Conservation (phyloP, 2,797 vertebrate genomes). For the Netta rufina region DNA sequence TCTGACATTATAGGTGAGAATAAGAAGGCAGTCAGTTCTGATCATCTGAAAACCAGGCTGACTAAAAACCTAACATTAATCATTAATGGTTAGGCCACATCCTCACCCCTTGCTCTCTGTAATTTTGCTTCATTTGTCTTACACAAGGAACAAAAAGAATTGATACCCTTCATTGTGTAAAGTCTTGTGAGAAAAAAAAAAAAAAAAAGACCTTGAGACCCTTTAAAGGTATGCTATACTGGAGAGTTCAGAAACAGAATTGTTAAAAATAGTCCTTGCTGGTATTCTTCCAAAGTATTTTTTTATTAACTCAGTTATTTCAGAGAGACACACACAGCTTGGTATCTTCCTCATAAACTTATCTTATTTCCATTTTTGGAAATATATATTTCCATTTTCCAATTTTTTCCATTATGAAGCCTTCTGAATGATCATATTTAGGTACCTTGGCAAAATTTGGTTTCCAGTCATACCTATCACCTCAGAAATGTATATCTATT, state of each 20-base stretch:
- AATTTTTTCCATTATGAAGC: background rate
- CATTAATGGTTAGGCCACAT: background rate
- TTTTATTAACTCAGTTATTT: background rate
- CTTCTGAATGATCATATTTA: background rate
- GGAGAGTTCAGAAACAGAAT: background rate
- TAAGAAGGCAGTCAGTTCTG: background rate
- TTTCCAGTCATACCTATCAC: background rate
- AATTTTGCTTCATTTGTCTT: background rate
- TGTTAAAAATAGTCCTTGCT: background rate
- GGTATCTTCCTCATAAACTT: background rate
- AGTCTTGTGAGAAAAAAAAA: background rate
- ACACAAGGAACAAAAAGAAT: background rate
- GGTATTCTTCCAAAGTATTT: background rate
- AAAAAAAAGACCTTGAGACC: background rate
- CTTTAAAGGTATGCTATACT: background rate
- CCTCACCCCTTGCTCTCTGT: background rate
- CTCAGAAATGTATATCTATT: background rate
- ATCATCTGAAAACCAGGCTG: background rate
- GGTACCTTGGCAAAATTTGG: background rate
- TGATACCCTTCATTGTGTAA: background rate
- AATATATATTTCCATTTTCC: no score
- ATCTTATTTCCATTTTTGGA: background rate
- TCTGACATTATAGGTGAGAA: background rate
- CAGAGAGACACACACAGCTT: accelerated
- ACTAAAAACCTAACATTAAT: background rate